Evolutionary conservation across 2,113 vertebrate species (phyloP).

Genomic region (Gymnobelideus leadbeateri): DNA sequence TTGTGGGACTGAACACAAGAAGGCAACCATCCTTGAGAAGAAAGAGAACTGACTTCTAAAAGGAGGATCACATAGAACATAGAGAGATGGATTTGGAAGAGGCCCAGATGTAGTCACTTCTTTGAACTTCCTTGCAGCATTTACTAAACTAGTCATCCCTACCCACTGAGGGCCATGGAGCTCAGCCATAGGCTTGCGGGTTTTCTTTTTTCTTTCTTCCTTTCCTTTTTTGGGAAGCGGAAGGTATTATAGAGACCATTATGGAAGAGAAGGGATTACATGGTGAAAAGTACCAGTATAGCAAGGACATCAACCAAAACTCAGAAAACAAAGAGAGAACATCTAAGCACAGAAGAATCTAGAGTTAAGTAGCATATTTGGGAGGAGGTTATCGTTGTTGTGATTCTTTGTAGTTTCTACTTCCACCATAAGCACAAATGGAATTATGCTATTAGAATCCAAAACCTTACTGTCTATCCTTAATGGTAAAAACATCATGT

Average conservation of each 20-base stretch:
- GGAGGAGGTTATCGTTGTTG: too few species aligned
- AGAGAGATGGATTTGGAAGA: background rate
- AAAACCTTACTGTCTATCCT: background rate
- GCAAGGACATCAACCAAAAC: background rate
- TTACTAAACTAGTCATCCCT: background rate
- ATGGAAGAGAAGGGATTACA: background rate
- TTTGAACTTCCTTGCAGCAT: too few species aligned
- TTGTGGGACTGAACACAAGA: background rate
- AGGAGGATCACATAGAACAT: background rate
- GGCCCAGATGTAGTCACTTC: too few species aligned
- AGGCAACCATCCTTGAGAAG: background rate
- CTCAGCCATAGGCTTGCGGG: background rate
- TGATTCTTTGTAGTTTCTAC: too few species aligned
- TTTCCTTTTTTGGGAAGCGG: background rate
- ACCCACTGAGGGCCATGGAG: too few species aligned
- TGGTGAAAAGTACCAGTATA: background rate
- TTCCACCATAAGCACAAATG: background rate
- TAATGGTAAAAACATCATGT: background rate
- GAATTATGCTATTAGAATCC: background rate
- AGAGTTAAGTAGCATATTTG: too few species aligned
- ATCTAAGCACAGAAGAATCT: background rate
- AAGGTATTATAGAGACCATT: too few species aligned
- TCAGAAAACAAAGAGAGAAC: background rate
- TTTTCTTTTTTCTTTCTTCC: background rate
- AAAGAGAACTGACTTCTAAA: background rate